Evolutionary conservation across 1,140 invertebrate species (phyloP).

Genomic region (Bombus huntii): DNA sequence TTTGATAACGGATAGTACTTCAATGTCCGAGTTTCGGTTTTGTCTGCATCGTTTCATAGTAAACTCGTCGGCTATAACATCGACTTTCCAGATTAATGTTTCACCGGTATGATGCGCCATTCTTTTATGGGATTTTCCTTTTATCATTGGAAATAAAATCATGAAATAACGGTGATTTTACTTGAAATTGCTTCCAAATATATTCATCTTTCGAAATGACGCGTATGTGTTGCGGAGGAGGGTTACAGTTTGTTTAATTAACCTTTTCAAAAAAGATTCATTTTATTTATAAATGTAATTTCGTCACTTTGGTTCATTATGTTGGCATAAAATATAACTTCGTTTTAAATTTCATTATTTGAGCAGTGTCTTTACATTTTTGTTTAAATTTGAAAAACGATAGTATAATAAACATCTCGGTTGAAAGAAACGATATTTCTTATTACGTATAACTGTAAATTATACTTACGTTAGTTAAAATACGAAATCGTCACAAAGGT

Average conservation of each 20-base stretch:
- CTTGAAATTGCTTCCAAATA: not conserved
- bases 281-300: no score
- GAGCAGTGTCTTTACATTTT: not conserved
- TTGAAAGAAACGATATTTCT: not conserved
- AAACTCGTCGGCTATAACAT: not conserved
- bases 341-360: no score
- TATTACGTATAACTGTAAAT: not conserved
- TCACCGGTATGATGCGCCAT: not conserved
- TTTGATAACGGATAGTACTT: no score
- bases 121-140: not conserved
- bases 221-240: no score
- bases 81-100: not conserved
- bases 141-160: not conserved
- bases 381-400: not conserved
- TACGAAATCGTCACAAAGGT: not conserved
- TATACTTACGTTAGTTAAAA: not conserved
- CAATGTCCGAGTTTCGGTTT: not conserved
- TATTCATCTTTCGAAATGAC: no score
- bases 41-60: not conserved
- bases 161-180: not conserved
- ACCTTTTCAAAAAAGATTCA: no score
- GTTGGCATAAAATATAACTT: no score
- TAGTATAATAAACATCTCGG: not conserved
- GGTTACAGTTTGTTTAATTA: no score
- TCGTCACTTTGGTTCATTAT: not conserved